A percentile compares a stretch with the other conserved stretches of the same genome.
These are phyloP conservation scores for Epirrhoe alternata DNA, from an alignment of 2,888 invertebrate genomes.

Conservation along the genomic window DNA sequence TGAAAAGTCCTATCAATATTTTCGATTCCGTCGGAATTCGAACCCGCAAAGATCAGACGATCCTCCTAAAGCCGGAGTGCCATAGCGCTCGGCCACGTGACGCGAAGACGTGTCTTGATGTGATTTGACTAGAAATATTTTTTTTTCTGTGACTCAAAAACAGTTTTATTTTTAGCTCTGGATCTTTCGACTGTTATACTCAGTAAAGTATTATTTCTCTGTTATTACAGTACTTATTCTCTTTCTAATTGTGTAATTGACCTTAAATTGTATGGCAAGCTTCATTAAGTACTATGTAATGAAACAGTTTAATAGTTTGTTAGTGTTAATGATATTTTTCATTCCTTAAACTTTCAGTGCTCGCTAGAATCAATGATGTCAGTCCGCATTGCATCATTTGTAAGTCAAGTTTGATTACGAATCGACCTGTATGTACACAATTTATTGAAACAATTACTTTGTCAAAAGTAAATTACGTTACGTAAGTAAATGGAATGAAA, in stretches of 20 bases:
- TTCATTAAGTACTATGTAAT: conserved; percentile 24
- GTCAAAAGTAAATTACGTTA: conserved; percentile 40
- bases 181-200: conserved; percentile 8
- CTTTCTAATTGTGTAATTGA: conserved; percentile 1
- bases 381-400: conserved; percentile 53
- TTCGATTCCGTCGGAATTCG: no score
- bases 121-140: no score
- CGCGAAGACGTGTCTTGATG: no score
- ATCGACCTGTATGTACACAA: conserved; percentile 34
- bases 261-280: conserved; percentile 3
- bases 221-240: background rate
- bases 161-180: conserved; percentile 22
- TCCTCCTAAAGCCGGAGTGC: no score
- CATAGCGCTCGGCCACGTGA: no score
- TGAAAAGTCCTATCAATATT: no score
- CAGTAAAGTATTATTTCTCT: conserved; percentile 27
- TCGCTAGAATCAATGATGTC: conserved; percentile 64
- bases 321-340: conserved; percentile 60
- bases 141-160: background rate
- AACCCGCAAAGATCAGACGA: no score
- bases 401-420: conserved; percentile 63
- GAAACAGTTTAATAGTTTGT: conserved; percentile 6
- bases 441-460: conserved; percentile 31
- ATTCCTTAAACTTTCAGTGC: conserved; percentile 76
- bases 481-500: conserved; percentile 64